Percentiles rank a stretch among this genome's conserved stretches.
phyloP scores from a whole-genome alignment of 2,113 vertebrate genomes.

The Larimichthys crocea region DNA sequence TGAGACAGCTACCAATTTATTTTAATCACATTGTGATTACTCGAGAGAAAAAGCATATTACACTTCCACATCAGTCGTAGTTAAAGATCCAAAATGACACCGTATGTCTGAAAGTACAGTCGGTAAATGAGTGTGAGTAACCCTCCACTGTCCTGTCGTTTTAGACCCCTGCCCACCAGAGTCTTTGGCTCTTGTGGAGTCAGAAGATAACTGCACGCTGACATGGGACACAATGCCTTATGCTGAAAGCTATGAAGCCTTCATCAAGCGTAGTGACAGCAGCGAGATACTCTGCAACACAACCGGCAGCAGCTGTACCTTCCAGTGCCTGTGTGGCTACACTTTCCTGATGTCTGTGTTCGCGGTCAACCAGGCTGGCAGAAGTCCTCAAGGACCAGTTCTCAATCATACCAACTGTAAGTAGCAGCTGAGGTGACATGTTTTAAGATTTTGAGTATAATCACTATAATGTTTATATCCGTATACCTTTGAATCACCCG shows the following conservation, averaged over 20 bases:
- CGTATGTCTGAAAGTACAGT: background rate
- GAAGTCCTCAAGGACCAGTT: slow-evolving; percentile 85
- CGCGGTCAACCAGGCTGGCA: slow-evolving; percentile 89
- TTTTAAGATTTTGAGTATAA: background rate
- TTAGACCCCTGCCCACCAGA: slow-evolving; percentile 91
- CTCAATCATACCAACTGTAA: slow-evolving; percentile 91
- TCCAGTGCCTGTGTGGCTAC: slow-evolving; percentile 89
- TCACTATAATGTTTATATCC: background rate
- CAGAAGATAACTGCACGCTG: slow-evolving; percentile 86
- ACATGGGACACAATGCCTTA: slow-evolving; percentile 83
- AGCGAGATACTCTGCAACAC: slow-evolving; percentile 89
- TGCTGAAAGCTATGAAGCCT: slow-evolving; percentile 86
- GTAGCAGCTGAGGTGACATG: slow-evolving; percentile 24
- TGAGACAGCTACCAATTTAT: too few species aligned
- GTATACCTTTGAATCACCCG: background rate
- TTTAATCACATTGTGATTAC: too few species aligned
- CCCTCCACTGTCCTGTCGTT: background rate
- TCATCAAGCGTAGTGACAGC: slow-evolving; percentile 89
- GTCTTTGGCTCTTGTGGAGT: slow-evolving; percentile 82
- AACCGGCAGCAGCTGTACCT: slow-evolving; percentile 84
- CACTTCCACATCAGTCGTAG: background rate
- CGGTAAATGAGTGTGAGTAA: background rate
- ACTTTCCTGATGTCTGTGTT: slow-evolving; percentile 90
- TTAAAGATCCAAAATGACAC: background rate
- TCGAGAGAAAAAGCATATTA: background rate